phyloP scores from a whole-genome alignment of 2,888 invertebrate species.

The Aethes cnicana region DNA sequence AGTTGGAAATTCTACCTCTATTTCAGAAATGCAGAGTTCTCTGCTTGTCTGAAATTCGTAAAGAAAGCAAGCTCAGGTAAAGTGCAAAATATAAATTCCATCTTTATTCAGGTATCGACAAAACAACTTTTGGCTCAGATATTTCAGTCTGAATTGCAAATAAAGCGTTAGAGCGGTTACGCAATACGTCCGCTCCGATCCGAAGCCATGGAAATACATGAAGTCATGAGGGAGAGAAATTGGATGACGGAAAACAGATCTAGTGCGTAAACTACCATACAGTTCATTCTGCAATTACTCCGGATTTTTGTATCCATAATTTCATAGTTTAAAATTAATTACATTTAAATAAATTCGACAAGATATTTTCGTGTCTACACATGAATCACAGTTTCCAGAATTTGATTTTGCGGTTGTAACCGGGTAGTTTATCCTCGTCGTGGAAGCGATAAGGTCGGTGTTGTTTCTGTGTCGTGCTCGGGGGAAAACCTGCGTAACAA shows the following conservation, averaged over 20 bases:
- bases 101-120: slow-evolving; percentile 20
- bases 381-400: slow-evolving; percentile 11
- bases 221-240: too few species aligned
- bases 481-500: not conserved
- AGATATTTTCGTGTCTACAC: too few species aligned
- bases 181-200: too few species aligned
- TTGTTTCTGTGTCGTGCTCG: slow-evolving; percentile 4
- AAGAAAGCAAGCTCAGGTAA: slow-evolving; percentile 9
- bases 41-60: slow-evolving; percentile 11
- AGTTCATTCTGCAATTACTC: too few species aligned
- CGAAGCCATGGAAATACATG: too few species aligned
- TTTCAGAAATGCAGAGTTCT: slow-evolving; percentile 15
- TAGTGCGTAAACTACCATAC: too few species aligned
- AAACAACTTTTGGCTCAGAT: slow-evolving; percentile 12
- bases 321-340: too few species aligned
- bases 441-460: slow-evolving; percentile 3
- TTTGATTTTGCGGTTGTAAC: slow-evolving; percentile 2
- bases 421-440: slow-evolving; percentile 5
- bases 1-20: slow-evolving; percentile 16
- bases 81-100: not conserved
- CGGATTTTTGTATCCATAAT: too few species aligned
- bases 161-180: slow-evolving; percentile 6
- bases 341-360: too few species aligned
- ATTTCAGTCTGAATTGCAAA: slow-evolving; percentile 7
- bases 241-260: too few species aligned